Evolutionary conservation across 1,140 invertebrate genomes (phyloP), one percentile per base, ranked within the genome.

Genomic region (Pygmarrhopalites habei): DNA sequence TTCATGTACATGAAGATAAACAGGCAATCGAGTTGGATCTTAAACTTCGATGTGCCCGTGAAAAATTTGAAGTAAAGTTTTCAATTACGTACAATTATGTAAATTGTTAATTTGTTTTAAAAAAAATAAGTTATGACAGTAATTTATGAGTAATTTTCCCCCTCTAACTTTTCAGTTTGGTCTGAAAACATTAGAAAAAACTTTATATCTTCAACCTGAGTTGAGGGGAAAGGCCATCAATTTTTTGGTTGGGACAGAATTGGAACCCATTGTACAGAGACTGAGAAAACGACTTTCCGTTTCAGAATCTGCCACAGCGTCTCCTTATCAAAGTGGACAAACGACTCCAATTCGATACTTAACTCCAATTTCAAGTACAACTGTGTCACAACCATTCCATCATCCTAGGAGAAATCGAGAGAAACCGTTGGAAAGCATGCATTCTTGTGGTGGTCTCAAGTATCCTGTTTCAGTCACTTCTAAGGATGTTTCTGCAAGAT

Each of bases 11-110:
- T 4, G 28, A 32, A 17, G 67, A 69, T n/a, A 52, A 30, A 49
- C 35, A 62, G 23, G 3, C 47, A 3, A 53, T 69, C 19, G 60
- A 65, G 39, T 15, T 26, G 4, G 67, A 69, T 29, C 29, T 69
- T 23, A 58, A 62, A 51, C 35, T 69, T 15, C 23, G 63, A 15
- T 60, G 46, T 35, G 47, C 63, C 12, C 25, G 49, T 21, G 64
- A 65, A 35, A 69, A 69, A 59, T 65, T 44, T 47, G 60, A 64
- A 21, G 63, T 64, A 32, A 21, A 10, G 51, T 51, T 32, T 52
- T 30, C 17, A 23, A 25, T 10, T 32, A 51, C 4, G 12, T 25
- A 53, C 10, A 30, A 25, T 23, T 26, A 53, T 7, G 5, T 35
- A 15, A 35, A 35, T 35, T 35, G 5, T 35, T 5, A 35, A 35